These are phyloP conservation scores for Struthidea cinerea DNA, from an alignment of 2,113 vertebrate genomes.

Conservation along the genomic window DNA sequence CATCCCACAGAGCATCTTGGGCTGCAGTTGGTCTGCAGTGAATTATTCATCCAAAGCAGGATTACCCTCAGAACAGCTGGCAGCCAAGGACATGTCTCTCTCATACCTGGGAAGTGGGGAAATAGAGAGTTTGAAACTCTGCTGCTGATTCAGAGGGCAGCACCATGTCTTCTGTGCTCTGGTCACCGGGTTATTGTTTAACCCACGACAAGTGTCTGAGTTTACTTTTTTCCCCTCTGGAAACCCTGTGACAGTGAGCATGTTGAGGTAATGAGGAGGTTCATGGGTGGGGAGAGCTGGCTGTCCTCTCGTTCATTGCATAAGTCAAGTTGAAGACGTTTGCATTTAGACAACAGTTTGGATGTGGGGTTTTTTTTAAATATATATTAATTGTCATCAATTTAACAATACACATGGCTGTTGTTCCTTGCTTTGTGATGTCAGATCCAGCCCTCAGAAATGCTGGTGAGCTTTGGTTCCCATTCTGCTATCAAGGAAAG, in stretches of 20 bases:
- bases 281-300: not conserved
- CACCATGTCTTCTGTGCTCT: not conserved
- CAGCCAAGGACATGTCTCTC: not conserved
- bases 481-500: not conserved
- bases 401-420: not conserved
- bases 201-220: not conserved
- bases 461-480: not conserved
- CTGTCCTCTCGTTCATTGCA: not conserved
- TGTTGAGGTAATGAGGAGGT: not conserved
- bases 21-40: not conserved
- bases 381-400: not conserved
- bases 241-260: not conserved
- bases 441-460: not conserved
- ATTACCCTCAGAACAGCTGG: not conserved
- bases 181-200: not conserved
- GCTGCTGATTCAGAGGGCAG: not conserved
- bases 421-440: not conserved
- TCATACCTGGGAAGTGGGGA: not conserved
- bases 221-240: not conserved
- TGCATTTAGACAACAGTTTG: not conserved
- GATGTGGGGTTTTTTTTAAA: no score
- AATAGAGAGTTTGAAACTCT: not conserved
- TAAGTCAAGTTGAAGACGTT: accelerated
- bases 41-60: not conserved
- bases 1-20: not conserved